These are phyloP conservation scores for Nannobrachium achirus DNA, from an alignment of 2,113 vertebrate genomes.

Conservation along the genomic window DNA sequence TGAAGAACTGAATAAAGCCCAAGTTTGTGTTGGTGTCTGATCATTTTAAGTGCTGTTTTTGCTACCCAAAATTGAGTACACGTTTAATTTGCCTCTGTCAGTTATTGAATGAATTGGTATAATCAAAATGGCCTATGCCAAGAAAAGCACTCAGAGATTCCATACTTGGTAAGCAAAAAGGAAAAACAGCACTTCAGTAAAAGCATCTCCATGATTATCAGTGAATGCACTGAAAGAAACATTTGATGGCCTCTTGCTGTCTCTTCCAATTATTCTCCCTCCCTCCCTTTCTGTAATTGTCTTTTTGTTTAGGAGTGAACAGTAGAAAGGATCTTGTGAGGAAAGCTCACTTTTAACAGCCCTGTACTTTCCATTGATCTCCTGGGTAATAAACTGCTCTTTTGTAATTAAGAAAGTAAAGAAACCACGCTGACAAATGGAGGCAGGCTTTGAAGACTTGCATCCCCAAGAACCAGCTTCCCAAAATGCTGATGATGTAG, in stretches of 20 bases:
- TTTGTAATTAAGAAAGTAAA: slow-evolving; percentile 79
- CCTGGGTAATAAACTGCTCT: slow-evolving; percentile 71
- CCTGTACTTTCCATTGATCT: slow-evolving; percentile 75
- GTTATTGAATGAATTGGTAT: slow-evolving; percentile 10
- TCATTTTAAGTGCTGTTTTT: too few species aligned
- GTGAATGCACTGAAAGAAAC: slow-evolving; percentile 27
- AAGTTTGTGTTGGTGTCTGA: background rate
- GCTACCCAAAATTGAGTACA: too few species aligned
- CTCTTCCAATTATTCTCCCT: slow-evolving; percentile 9
- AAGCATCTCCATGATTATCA: slow-evolving; percentile 18
- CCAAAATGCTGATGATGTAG: slow-evolving; percentile 63
- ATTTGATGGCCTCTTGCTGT: slow-evolving; percentile 29
- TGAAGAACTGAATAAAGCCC: background rate
- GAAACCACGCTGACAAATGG: slow-evolving; percentile 51
- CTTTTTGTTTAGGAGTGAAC: slow-evolving; percentile 56
- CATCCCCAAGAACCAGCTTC: slow-evolving; percentile 31
- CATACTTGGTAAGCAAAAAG: slow-evolving; percentile 20
- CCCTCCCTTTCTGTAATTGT: slow-evolving; percentile 45
- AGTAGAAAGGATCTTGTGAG: slow-evolving; percentile 34
- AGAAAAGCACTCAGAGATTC: slow-evolving; percentile 10
- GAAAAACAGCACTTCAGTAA: slow-evolving; percentile 8
- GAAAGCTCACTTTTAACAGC: slow-evolving; percentile 56
- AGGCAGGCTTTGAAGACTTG: slow-evolving; percentile 50
- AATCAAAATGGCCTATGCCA: background rate
- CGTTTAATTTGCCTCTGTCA: background rate